Evolutionary conservation across 92 coral and sea anemone species (phyloP), one percentile per base, ranked within the genome.

Genomic region (Palythoa caribaeorum): DNA sequence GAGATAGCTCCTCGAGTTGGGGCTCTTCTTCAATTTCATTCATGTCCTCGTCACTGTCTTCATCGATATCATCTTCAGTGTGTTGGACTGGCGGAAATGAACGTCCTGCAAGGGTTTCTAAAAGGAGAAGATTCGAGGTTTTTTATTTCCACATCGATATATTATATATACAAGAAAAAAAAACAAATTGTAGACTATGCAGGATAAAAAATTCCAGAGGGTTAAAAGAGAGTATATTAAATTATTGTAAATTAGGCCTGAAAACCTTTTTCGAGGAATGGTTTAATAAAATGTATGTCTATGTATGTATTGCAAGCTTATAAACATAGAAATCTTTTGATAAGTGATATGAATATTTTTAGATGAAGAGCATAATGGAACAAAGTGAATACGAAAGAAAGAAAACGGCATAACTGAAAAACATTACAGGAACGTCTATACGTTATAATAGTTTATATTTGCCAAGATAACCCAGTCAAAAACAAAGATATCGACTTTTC

Each of bases 21-120:
- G 38, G 52, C 68, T 84, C 66, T 76, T 78, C 84, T 77, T 52
- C 72, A 75, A 70, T 70, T 70, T 70, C 66, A 13, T 77, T 35
- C 88, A 85, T 77, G 53, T 85, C 60, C 55, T 85, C 71, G 47
- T 85, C 88, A 13, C 21, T 72, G 6, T 76, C 83, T 57, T 69
- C 88, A 21, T 59, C 50, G 40, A 60, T 35, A 85, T 76, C 86
- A 48, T 17, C 62, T 5, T 84, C 85, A 63, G 60, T n/a, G 35
- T 65, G 35, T 36, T 35, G 3, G 69, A 5, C 79, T 20, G 77
- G 62, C 60, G 1, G 39, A 62, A 63, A 52, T 40, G 69, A 84
- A 72, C 84, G 48, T 47, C 50, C 88, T 47, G 84, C 38, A 20
- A 72, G 50, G 65, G 88, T 71, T 73, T 68, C 84, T 84, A 73